A percentile compares a stretch with the other conserved stretches of the same genome.
phyloP scores from a whole-genome alignment of 2,888 invertebrate genomes.

The Ptychoptera contaminata region DNA sequence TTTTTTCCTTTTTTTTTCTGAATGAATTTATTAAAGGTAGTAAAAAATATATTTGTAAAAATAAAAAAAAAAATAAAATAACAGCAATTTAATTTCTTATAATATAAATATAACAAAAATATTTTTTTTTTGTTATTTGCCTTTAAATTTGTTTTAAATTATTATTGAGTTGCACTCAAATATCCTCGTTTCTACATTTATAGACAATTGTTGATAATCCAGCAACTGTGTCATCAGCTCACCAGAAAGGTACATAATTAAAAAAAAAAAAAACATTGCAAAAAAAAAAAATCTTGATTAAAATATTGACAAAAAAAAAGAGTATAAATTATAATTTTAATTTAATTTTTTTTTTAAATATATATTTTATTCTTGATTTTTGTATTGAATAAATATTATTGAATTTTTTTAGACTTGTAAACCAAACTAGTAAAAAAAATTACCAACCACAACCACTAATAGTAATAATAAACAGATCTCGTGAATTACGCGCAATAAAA shows the following conservation, averaged over 20 bases:
- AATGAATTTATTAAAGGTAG: neutral
- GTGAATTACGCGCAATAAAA: too few species aligned
- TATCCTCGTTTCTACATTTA: conserved; percentile 15
- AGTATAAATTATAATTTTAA: too few species aligned
- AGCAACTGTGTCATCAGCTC: conserved; percentile 13
- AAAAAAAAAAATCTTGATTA: too few species aligned
- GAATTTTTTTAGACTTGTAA: too few species aligned
- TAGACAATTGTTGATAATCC: conserved; percentile 14
- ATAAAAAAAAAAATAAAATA: neutral
- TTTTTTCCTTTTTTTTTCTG: neutral
- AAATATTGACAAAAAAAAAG: too few species aligned
- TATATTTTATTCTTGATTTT: too few species aligned
- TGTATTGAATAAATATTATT: too few species aligned
- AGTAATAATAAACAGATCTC: too few species aligned
- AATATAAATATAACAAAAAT: neutral
- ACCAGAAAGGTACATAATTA: conserved; percentile 23
- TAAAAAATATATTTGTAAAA: conserved; percentile 2
- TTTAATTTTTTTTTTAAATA: too few species aligned
- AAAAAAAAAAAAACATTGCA: too few species aligned
- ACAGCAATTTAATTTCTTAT: neutral
- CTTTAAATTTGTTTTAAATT: neutral
- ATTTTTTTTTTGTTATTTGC: neutral
- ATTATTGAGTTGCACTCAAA: conserved; percentile 10
- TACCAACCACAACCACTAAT: too few species aligned
- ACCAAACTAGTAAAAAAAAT: too few species aligned